phyloP scores from a whole-genome alignment of 2,113 vertebrate species.

The Agelaius phoeniceus region DNA sequence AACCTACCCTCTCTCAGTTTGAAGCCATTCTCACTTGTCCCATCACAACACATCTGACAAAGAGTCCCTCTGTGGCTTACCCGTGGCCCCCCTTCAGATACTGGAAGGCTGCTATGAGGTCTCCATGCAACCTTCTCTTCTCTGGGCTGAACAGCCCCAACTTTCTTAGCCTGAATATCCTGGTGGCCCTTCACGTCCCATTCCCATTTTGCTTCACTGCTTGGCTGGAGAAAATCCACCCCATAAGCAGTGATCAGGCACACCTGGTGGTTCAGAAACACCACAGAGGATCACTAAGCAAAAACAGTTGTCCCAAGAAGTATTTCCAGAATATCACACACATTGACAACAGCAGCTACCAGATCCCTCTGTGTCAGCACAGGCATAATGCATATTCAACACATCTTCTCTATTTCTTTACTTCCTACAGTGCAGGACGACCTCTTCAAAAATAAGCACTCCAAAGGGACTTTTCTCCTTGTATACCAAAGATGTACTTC shows the following conservation, averaged over 20 bases:
- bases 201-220: neutral
- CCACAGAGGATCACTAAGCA: neutral
- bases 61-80: neutral
- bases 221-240: neutral
- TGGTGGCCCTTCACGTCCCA: rapidly evolving
- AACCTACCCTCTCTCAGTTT: neutral
- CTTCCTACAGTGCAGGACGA: neutral
- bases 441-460: conserved; percentile 8
- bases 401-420: neutral
- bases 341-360: neutral
- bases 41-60: neutral
- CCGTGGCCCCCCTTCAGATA: neutral
- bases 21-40: neutral
- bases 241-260: neutral
- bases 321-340: neutral
- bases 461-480: neutral
- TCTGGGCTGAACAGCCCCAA: rapidly evolving
- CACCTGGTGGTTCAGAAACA: neutral
- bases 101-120: neutral
- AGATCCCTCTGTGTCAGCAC: neutral
- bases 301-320: neutral
- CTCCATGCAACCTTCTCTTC: neutral
- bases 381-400: neutral
- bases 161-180: neutral
- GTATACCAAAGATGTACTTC: neutral